Base-by-base conservation (phyloP, 2,113 vertebrate species). In the Planiliza haematocheilus region DNA sequence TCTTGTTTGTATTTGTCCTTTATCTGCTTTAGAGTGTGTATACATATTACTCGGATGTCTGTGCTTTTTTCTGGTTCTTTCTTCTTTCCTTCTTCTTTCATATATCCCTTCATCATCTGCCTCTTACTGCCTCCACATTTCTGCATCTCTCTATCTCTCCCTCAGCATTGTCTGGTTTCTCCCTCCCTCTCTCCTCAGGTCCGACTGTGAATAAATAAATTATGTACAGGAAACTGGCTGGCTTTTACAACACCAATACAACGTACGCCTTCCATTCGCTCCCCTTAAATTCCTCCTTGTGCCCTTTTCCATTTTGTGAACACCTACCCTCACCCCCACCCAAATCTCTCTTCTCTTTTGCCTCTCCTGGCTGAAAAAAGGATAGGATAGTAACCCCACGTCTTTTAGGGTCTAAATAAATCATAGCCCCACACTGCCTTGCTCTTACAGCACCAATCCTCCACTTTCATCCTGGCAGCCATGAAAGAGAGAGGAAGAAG, bases 351-450 rank as follows among this genome's bases (percentile, higher is more conserved):
- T 50, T 43, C 51, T 70, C 56, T 81, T 48, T 49, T 59, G 56
- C 59, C 45, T 70, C 70, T 68, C 41, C 52, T 52, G 37, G 64
- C 60, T 20, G 57, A 74, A 64, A 73, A 49, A 66, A 55, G 20
- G 62, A 66, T 60, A 52, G 53, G 65, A 60, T 64, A 43, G 78
- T 86, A 89, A 88, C 85, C 39, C 50, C 78, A 64, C 76, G 65
- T 60, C 74, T 84, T 86, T 76, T 18, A n/a, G 57, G 74, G 82
- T 77, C 59, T 90, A 90, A 91, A 92, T 91, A 91, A 92, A 89
- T 90, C 85, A 92, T 84, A 83, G 77, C 41, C 67, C 14, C 38
- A 78, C 85, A 48, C 62, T 77, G 82, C 68, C 65, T 84, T 30
- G 66, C 74, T 90, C 87, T 91, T 88, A 89, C 69, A 86, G 85